Conservation (phyloP, 2,113 vertebrate species). For the Catharus bicknelli region DNA sequence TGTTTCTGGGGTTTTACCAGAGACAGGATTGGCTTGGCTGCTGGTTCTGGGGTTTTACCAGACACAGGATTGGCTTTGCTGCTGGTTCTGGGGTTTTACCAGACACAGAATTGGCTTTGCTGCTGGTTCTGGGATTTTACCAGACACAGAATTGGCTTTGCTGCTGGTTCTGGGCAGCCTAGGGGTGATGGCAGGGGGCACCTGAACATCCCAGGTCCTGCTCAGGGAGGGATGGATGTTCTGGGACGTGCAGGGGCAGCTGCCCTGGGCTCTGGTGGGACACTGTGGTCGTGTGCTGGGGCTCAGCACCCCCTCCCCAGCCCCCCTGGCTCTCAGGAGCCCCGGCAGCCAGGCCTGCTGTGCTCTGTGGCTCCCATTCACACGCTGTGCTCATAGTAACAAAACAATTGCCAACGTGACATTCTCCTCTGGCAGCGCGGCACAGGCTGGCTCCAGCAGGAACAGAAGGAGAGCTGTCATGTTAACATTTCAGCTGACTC, state of each 20-base stretch:
- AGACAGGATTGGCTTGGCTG: no score
- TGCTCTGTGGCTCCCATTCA: fast-evolving
- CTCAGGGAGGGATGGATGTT: not conserved
- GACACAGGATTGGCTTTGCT: no score
- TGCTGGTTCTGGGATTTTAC: no score
- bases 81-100: no score
- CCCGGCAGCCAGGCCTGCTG: not conserved
- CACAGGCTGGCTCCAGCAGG: not conserved
- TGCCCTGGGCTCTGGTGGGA: not conserved
- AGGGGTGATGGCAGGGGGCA: fast-evolving
- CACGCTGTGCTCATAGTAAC: not conserved
- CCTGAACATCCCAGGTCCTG: not conserved
- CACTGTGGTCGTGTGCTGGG: not conserved
- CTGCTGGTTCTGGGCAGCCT: not conserved
- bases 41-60: no score
- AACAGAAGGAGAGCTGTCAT: slow-evolving; percentile 41
- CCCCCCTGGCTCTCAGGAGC: not conserved
- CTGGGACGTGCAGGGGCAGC: not conserved
- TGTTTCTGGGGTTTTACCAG: not conserved
- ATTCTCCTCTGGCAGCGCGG: not conserved
- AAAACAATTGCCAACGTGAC: not conserved
- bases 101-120: no score
- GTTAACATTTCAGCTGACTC: slow-evolving; percentile 52
- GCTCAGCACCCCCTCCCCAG: not conserved
- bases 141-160: no score